These are phyloP conservation scores for Esox masquinongy DNA, from an alignment of 2,797 vertebrate genomes.

Conservation along the genomic window DNA sequence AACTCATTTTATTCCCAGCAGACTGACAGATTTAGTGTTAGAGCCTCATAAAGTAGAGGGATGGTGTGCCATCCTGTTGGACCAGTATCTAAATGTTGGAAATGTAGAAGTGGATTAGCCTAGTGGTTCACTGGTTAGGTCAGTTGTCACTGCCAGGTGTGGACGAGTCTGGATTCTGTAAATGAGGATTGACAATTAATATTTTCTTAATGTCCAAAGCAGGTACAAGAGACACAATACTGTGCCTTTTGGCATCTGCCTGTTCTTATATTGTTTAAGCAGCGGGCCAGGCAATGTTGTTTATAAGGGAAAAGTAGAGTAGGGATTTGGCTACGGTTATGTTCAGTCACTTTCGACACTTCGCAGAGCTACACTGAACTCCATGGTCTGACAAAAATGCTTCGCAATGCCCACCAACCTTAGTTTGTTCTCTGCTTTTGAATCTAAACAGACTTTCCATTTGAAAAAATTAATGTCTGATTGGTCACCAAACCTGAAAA, in stretches of 20 bases:
- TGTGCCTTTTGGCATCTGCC: neutral
- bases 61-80: constrained; percentile 14
- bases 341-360: no score
- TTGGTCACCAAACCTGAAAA: no score
- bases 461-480: no score
- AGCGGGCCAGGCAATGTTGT: no score
- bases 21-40: constrained; percentile 44
- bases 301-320: no score
- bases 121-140: constrained; percentile 12
- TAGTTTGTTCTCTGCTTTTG: no score
- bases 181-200: constrained; percentile 34
- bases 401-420: no score
- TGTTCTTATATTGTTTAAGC: neutral
- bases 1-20: constrained; percentile 31
- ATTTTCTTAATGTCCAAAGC: neutral
- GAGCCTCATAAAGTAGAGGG: constrained; percentile 22
- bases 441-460: no score
- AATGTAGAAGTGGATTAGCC: constrained; percentile 31
- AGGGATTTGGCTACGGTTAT: no score
- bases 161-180: constrained; percentile 15
- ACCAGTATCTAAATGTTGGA: constrained; percentile 30
- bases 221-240: neutral
- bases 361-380: no score
- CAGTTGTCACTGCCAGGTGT: constrained; percentile 42
- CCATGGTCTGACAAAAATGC: no score